Conservation (phyloP, 2,797 vertebrate species). For the Helarctos malayanus region DNA sequence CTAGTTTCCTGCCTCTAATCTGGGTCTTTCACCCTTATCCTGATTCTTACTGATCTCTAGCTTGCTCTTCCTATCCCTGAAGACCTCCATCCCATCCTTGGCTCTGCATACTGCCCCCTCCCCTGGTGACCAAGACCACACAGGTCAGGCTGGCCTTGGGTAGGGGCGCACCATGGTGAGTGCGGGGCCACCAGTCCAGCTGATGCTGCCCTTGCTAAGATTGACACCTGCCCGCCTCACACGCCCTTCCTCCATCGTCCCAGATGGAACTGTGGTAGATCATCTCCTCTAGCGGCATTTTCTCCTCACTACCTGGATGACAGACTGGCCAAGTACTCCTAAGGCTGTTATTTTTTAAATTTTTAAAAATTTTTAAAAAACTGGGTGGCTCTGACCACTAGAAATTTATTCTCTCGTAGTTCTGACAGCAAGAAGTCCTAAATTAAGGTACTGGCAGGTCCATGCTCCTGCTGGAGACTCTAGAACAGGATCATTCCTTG, state of each 20-base stretch:
- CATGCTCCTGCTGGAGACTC: background rate
- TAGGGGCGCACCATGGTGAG: background rate
- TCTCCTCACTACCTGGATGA: background rate
- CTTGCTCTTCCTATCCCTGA: background rate
- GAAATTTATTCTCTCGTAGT: background rate
- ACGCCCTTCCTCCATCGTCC: background rate
- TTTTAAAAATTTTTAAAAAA: no score
- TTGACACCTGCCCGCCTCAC: background rate
- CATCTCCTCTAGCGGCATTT: background rate
- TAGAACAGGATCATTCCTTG: background rate
- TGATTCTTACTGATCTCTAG: background rate
- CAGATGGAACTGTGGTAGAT: background rate
- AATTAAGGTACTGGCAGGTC: background rate
- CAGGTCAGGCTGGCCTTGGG: background rate
- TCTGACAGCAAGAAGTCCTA: background rate
- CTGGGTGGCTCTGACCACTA: background rate
- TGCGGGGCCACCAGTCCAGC: background rate
- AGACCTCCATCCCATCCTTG: background rate
- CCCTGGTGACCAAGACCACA: background rate
- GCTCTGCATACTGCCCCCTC: background rate
- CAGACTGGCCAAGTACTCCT: background rate
- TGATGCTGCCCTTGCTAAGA: background rate
- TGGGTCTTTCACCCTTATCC: background rate
- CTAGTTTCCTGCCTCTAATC: rapidly evolving
- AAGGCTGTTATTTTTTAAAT: background rate